These are phyloP conservation scores for Coracopsis vasa DNA, from an alignment of 2,113 vertebrate genomes.

Conservation along the genomic window DNA sequence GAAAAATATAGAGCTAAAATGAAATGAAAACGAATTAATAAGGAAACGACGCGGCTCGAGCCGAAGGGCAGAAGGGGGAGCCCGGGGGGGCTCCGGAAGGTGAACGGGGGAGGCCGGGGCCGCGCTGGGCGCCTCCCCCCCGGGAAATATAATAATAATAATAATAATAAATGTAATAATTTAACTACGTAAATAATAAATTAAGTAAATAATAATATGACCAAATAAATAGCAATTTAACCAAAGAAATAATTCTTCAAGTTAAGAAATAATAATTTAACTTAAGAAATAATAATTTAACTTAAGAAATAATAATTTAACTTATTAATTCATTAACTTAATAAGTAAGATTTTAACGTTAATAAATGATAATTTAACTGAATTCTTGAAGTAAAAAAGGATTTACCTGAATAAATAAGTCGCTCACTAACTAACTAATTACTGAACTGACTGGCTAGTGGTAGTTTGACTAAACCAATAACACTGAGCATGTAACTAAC, in stretches of 20 bases:
- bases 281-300: neutral
- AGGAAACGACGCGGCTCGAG: neutral
- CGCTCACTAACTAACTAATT: neutral
- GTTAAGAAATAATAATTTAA: neutral
- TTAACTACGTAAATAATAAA: neutral
- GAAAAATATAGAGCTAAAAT: neutral
- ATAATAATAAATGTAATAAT: neutral
- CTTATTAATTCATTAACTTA: neutral
- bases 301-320: neutral
- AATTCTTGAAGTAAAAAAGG: neutral
- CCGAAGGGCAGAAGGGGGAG: neutral
- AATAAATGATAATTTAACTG: neutral
- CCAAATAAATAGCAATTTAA: neutral
- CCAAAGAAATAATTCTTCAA: neutral
- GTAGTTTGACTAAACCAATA: neutral
- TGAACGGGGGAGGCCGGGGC: neutral
- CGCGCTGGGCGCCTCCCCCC: neutral
- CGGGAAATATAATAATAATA: neutral
- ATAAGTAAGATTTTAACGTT: neutral
- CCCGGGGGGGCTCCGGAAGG: neutral
- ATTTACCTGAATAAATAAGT: neutral
- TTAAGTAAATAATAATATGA: neutral
- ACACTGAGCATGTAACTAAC: neutral
- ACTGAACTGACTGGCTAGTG: neutral
- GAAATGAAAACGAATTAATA: neutral